Conservation (phyloP, 2,113 vertebrate species). For the Cyprinodon variegatus region DNA sequence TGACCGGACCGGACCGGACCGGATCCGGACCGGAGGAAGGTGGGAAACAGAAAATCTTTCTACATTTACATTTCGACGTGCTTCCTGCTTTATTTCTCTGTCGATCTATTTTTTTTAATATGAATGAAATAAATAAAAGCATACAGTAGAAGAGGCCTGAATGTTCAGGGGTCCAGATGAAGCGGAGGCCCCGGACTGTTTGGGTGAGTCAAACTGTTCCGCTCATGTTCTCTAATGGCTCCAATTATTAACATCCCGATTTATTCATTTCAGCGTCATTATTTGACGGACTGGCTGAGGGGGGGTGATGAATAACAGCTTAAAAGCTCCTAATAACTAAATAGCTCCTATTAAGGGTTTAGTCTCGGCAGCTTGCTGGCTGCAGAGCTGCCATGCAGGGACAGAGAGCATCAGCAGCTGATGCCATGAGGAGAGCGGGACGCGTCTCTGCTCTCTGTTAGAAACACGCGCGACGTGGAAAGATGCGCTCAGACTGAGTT, state of each 20-base stretch:
- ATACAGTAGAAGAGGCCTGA: too few species aligned
- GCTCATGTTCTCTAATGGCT: slow-evolving; percentile 10
- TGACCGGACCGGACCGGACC: background rate
- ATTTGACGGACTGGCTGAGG: background rate
- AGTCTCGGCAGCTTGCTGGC: background rate
- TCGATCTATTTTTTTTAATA: too few species aligned
- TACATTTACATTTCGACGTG: too few species aligned
- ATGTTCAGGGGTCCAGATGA: background rate
- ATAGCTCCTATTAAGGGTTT: slow-evolving; percentile 45
- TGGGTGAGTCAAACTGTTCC: background rate
- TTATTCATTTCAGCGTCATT: background rate
- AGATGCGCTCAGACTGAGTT: background rate
- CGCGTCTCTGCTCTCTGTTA: background rate
- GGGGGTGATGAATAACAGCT: slow-evolving; percentile 34
- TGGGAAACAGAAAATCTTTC: background rate
- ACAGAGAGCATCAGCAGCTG: too few species aligned
- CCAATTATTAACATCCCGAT: background rate
- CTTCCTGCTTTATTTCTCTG: too few species aligned
- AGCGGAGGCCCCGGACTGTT: slow-evolving; percentile 5
- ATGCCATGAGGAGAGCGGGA: background rate
- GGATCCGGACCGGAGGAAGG: slow-evolving; percentile 37
- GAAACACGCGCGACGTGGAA: too few species aligned
- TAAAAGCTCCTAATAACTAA: slow-evolving; percentile 44
- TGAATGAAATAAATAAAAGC: background rate
- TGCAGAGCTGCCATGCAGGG: background rate